Base-by-base conservation (phyloP, 2,113 vertebrate genomes). In the Halcyon malimbica region DNA sequence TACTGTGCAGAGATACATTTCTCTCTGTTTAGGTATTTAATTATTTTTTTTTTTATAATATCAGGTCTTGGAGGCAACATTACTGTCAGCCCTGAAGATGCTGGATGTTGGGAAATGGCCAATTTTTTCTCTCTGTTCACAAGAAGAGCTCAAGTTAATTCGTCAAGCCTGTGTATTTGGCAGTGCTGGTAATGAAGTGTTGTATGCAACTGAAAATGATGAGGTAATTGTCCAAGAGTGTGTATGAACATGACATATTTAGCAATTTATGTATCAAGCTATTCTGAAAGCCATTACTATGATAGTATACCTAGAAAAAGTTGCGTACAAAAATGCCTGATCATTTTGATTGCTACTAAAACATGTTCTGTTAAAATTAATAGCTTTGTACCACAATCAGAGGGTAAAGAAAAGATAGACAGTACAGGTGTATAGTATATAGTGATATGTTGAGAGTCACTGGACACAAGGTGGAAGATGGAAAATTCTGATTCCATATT, bases 61-160 rank as follows among this genome's bases (percentile, higher is more conserved):
- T 25, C 87, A 98, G 97, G 82, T 96, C 64, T 86, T 97, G 83
- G 93, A 93, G 65, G 91, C 97, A 81, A 97, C 92, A 1, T 87
- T 97, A 60, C 57, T 96, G 59, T 97, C 97, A n/a, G 96, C 97
- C 33, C 96, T 98, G 98, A 99, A 98, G 96, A 99, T 99, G 99
- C 97, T 99, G 98, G 99, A 99, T 98, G 98, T 99, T 97, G 99
- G 99, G 87, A 99, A 99, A 97, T 99, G 99, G 99, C 99, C 99
- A 9, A 99, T 99, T 93, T 99, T 99, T 98, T 99, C 99, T 53
- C 99, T 99, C 57, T 99, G 99, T 94, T 99, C 99, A 86, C 99
- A 98, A 71, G 99, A 99, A 96, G 99, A 99, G n/a, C 97, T 99
- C 48, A 98, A 98, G 77, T 98, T 99, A 91, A 99, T 99, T 97